Evolutionary conservation across 1,140 invertebrate genomes (phyloP), one percentile per base, ranked within the genome.

Genomic region (Mesaphorura yosii): DNA sequence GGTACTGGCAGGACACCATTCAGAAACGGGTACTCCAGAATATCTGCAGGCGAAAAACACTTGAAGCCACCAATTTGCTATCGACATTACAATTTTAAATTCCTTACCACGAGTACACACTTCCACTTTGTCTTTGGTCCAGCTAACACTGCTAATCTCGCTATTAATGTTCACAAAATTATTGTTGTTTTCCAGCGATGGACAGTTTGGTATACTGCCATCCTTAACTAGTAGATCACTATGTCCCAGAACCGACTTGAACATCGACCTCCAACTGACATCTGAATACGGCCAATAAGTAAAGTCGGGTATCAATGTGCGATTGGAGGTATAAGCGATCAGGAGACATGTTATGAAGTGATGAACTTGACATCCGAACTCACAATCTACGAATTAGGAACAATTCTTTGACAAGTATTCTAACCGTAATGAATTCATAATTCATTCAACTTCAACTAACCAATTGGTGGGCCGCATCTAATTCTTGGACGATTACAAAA

Each of bases 291-390:
- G 53, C 53, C 53, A 55, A 25, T 42, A 3, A 5, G 14, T 7
- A 40, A 37, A 50, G 22, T 25, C 39, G 25, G 48, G 48, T 15
- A 50, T 23, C 14, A 55, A 27, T 12, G 53, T 50, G 15, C 29
- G 17, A 28, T 55, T 55, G 17, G 31, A 22, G 2, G 28, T 20
- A 31, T 49, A 42, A 2, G 47, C 14, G 4, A 55, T n/a, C 20
- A 55, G 41, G 4, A 55, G 20, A 22, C 53, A 55, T 12, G 34
- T 49, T 28, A 55, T 55, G 28, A 55, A 3, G 25, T 49, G 25
- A 25, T 55, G 53, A 19, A 50, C 25, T 55, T 55, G 53, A 44
- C 53, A 55, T 42, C 53, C 53, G 2, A 55, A 28, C 3, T 45
- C 48, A 22, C 53, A 55, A 19, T 55, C 52, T 44, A 42, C 15